phyloP scores from a whole-genome alignment of 2,113 vertebrate species.

The Perognathus longimembris region DNA sequence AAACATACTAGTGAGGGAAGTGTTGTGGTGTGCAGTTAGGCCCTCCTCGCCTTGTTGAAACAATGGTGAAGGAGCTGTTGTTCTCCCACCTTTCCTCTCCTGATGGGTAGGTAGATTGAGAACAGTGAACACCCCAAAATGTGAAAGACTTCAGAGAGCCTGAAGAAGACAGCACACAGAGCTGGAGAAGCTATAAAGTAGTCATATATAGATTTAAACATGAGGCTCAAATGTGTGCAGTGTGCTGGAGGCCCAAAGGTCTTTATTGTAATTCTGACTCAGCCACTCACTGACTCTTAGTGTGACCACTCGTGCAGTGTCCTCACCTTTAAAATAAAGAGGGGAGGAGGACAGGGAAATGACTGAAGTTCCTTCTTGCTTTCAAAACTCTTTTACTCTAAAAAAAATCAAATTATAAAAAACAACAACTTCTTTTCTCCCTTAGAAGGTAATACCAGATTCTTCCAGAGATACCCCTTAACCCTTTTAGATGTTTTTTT shows the following conservation, averaged over 20 bases:
- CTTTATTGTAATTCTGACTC: not conserved
- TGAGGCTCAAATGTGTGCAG: rapidly evolving
- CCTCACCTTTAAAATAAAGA: not conserved
- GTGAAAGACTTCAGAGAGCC: not conserved
- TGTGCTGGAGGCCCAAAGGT: not conserved
- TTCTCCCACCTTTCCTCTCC: not conserved
- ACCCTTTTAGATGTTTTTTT: not conserved
- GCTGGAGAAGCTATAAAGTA: not conserved
- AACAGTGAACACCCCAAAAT: too few species aligned
- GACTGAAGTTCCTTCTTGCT: not conserved
- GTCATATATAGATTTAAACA: not conserved
- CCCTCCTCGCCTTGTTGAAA: not conserved
- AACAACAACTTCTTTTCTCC: not conserved
- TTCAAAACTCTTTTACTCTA: not conserved
- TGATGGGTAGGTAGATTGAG: not conserved
- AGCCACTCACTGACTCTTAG: not conserved
- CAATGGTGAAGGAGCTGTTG: not conserved
- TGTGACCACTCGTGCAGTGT: not conserved
- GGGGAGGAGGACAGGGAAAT: not conserved
- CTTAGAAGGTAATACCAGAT: not conserved
- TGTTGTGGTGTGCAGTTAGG: rapidly evolving
- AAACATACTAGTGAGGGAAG: not conserved
- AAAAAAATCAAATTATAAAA: not conserved
- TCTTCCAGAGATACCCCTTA: not conserved
- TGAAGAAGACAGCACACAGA: not conserved